Percentiles rank a stretch among this genome's conserved stretches.
phyloP scores from a whole-genome alignment of 1,140 invertebrate genomes.

The Metaphire vulgaris region DNA sequence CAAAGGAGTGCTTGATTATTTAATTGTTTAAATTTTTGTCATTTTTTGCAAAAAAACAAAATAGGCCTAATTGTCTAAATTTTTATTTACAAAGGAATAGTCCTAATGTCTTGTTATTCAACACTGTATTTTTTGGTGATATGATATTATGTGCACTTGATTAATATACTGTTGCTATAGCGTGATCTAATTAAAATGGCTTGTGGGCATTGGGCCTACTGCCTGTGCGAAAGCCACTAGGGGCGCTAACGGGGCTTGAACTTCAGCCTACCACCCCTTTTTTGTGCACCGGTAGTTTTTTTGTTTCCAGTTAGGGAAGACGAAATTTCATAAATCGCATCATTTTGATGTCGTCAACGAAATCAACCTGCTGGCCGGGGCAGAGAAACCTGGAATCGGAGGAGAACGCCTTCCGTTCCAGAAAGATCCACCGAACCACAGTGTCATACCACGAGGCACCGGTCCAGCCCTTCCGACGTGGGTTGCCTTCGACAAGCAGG shows the following conservation, averaged over 20 bases:
- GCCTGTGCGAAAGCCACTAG: not conserved
- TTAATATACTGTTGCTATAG: not conserved
- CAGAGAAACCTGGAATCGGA: constrained; percentile 50
- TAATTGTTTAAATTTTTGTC: no score
- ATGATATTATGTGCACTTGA: no score
- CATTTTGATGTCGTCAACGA: constrained; percentile 51
- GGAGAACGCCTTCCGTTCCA: constrained; percentile 48
- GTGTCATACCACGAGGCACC: constrained; percentile 49
- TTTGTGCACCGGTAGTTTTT: not conserved
- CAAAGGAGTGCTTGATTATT: no score
- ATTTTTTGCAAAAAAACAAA: no score
- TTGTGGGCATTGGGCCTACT: not conserved
- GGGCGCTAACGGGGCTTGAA: not conserved
- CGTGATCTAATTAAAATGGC: not conserved
- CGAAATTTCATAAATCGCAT: constrained; percentile 52
- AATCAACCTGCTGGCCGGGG: constrained; percentile 44
- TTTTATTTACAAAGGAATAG: no score
- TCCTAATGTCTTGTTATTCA: no score
- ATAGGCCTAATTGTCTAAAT: no score
- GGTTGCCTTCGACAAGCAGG: constrained; percentile 76
- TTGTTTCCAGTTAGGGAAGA: constrained; percentile 48
- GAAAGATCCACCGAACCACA: constrained; percentile 42
- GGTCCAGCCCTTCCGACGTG: constrained; percentile 67
- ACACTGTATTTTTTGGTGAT: no score
- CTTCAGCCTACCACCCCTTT: not conserved